These are phyloP conservation scores for Achroia grisella DNA, from an alignment of 1,140 invertebrate genomes.

Conservation along the genomic window DNA sequence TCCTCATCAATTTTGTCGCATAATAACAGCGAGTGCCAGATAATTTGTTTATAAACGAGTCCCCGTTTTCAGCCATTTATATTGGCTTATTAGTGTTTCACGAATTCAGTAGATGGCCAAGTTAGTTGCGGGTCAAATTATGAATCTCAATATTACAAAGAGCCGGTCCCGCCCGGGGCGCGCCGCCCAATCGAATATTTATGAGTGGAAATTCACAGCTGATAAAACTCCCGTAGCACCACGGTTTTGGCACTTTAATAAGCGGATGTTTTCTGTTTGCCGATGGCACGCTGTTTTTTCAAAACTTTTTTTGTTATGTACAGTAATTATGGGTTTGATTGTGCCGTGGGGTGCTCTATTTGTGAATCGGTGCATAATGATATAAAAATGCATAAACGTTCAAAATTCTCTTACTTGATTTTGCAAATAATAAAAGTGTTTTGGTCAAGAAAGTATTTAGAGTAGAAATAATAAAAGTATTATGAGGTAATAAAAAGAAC, in stretches of 20 bases:
- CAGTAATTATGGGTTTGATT: too few relatives aligned
- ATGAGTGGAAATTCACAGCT: constrained; percentile 66
- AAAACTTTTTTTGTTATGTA: constrained; percentile 9
- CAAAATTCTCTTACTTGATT: too few relatives aligned
- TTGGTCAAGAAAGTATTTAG: too few relatives aligned
- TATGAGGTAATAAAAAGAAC: too few relatives aligned
- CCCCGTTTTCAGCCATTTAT: neutral
- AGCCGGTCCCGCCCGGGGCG: constrained; percentile 15
- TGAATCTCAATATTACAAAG: constrained; percentile 57
- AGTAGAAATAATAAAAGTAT: constrained; percentile 8
- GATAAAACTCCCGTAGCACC: constrained; percentile 47
- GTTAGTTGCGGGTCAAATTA: constrained; percentile 48
- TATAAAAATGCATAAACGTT: too few relatives aligned
- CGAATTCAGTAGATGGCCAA: constrained; percentile 28
- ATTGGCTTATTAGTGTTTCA: constrained; percentile 23
- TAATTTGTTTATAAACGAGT: too few relatives aligned
- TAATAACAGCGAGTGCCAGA: too few relatives aligned
- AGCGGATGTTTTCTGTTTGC: constrained; percentile 27
- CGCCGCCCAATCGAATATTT: constrained; percentile 59
- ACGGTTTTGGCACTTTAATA: constrained; percentile 31
- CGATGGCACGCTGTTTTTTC: neutral
- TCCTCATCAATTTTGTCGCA: too few relatives aligned
- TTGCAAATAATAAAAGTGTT: too few relatives aligned
- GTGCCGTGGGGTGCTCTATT: too few relatives aligned
- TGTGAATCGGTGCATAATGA: too few relatives aligned